Evolutionary conservation across 2,888 invertebrate genomes (phyloP).

Genomic region (Dyspetes luteomarginatus): DNA sequence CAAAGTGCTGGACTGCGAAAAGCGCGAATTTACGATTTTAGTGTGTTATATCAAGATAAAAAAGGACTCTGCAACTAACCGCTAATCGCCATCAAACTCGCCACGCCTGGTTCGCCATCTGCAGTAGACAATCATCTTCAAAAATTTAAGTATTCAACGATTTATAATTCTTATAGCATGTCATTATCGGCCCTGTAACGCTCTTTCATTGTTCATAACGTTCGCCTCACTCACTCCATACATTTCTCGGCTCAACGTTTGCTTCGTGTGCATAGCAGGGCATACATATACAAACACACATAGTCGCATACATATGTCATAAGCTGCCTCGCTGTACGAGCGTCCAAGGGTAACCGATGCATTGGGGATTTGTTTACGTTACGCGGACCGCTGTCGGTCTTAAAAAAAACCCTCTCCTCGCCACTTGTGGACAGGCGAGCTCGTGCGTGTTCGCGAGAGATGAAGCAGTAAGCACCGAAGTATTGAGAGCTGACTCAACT

Average conservation of each 20-base stretch:
- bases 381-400: constrained; percentile 9
- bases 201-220: neutral
- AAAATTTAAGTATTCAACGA: constrained; percentile 30
- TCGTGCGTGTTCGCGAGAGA: neutral
- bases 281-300: neutral
- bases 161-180: neutral
- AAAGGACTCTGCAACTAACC: constrained; percentile 11
- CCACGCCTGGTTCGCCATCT: constrained; percentile 22
- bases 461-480: too few species aligned
- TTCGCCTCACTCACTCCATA: neutral
- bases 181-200: neutral
- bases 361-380: constrained; percentile 21
- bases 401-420: neutral
- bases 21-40: neutral
- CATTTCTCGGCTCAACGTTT: neutral
- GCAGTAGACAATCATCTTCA: constrained; percentile 14
- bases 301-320: neutral
- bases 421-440: neutral
- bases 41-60: constrained; percentile 8
- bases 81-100: constrained; percentile 12
- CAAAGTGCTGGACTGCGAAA: neutral
- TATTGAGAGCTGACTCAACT: too few species aligned
- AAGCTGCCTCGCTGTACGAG: neutral
- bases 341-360: neutral
- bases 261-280: neutral